phyloP scores from a whole-genome alignment of 1,140 invertebrate species.

The Euglossa dilemma region DNA sequence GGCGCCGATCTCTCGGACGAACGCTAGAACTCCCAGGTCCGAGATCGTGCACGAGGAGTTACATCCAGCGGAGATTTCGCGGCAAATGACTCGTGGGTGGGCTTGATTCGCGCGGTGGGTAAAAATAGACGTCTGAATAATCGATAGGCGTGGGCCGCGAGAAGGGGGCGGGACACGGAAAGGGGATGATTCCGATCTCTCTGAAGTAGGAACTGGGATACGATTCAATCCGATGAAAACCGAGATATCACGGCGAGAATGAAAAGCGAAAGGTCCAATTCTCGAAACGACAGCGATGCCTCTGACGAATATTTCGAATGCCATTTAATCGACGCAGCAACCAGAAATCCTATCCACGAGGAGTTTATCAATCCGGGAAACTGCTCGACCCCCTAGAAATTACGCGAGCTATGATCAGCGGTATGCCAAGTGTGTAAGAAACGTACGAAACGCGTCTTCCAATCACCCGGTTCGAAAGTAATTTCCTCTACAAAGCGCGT shows the following conservation, averaged over 20 bases:
- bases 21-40: too few species aligned
- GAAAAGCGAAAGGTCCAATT: neutral
- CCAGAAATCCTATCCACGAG: too few species aligned
- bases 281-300: neutral
- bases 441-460: neutral
- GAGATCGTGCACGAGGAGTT: neutral
- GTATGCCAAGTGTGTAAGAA: neutral
- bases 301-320: neutral
- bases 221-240: neutral
- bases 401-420: neutral
- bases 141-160: conserved; percentile 27
- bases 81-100: neutral
- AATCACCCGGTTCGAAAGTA: neutral
- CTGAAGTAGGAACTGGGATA: neutral
- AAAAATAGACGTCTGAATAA: conserved; percentile 30
- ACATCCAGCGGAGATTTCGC: neutral
- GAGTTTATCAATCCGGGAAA: neutral
- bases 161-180: neutral
- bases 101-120: neutral
- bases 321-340: too few species aligned
- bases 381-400: neutral
- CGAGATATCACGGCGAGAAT: neutral
- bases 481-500: neutral
- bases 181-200: conserved; percentile 25
- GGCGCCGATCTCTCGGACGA: too few species aligned